phyloP scores from a whole-genome alignment of 2,888 invertebrate species.

The Himalopsyche kuldschensis region DNA sequence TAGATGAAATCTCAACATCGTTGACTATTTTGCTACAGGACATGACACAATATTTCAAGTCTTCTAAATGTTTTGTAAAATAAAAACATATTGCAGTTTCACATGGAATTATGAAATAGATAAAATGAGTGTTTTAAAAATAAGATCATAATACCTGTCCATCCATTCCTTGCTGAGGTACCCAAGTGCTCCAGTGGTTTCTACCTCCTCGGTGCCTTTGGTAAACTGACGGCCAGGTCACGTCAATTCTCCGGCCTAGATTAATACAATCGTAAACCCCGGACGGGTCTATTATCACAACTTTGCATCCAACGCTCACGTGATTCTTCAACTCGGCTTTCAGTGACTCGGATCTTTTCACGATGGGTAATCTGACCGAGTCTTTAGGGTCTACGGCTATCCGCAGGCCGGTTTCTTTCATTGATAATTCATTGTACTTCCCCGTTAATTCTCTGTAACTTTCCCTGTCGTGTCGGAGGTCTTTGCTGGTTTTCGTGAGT shows the following conservation, averaged over 20 bases:
- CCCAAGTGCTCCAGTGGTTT: conserved; percentile 86
- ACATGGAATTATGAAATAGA: not conserved
- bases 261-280: conserved; percentile 90
- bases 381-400: conserved; percentile 38
- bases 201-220: conserved; percentile 86
- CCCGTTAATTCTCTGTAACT: conserved; percentile 56
- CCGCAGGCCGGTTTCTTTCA: conserved; percentile 47
- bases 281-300: conserved; percentile 54
- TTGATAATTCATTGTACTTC: conserved; percentile 52
- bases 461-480: conserved; percentile 55
- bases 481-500: conserved; percentile 54
- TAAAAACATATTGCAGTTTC: too few species aligned
- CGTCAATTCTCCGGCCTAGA: conserved; percentile 85
- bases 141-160: conserved; percentile 74
- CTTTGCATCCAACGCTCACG: conserved; percentile 55
- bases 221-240: conserved; percentile 92
- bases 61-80: too few species aligned
- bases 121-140: not conserved
- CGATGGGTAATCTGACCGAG: conserved; percentile 38
- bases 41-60: too few species aligned
- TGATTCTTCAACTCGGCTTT: conserved; percentile 51
- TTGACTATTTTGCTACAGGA: too few species aligned
- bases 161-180: conserved; percentile 89
- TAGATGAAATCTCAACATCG: too few species aligned
- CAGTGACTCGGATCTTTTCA: conserved; percentile 54